phyloP scores from a whole-genome alignment of 1,140 invertebrate genomes.

The Zaprionus vittiger region DNA sequence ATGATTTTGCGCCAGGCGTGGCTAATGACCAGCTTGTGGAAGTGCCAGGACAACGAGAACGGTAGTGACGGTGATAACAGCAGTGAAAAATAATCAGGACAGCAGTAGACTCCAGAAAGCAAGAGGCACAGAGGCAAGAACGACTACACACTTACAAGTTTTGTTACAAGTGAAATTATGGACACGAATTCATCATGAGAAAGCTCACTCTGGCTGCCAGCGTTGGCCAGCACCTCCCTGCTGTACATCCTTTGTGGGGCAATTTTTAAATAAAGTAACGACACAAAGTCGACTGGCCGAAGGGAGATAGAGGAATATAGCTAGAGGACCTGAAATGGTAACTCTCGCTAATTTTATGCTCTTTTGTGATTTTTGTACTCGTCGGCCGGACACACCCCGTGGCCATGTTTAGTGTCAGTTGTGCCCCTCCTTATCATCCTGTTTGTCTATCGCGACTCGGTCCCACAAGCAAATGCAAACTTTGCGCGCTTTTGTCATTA shows the following conservation, averaged over 20 bases:
- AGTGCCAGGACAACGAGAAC: conserved; percentile 56
- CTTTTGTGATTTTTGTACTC: conserved; percentile 78
- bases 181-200: conserved; percentile 77
- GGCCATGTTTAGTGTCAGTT: conserved; percentile 73
- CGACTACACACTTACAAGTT: conserved; percentile 76
- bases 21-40: conserved; percentile 79
- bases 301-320: conserved; percentile 19
- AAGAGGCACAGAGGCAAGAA: conserved; percentile 31
- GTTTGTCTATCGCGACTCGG: conserved; percentile 4
- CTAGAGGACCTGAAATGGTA: conserved; percentile 37
- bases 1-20: conserved; percentile 77
- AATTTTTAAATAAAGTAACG: conserved; percentile 73
- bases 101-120: conserved; percentile 29
- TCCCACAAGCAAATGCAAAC: conserved; percentile 70
- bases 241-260: conserved; percentile 34
- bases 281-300: conserved; percentile 50
- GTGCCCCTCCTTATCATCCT: conserved; percentile 33
- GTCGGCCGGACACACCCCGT: conserved; percentile 68
- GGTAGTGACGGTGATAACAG: conserved; percentile 28
- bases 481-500: conserved; percentile 81
- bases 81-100: conserved; percentile 71
- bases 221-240: neutral
- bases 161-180: conserved; percentile 76
- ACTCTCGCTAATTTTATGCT: conserved; percentile 78
- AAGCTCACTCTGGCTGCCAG: conserved; percentile 25